A percentile compares a stretch with the other conserved stretches of the same genome.
phyloP scores from a whole-genome alignment of 2,888 invertebrate species.

The Iselma pallidipennis region DNA sequence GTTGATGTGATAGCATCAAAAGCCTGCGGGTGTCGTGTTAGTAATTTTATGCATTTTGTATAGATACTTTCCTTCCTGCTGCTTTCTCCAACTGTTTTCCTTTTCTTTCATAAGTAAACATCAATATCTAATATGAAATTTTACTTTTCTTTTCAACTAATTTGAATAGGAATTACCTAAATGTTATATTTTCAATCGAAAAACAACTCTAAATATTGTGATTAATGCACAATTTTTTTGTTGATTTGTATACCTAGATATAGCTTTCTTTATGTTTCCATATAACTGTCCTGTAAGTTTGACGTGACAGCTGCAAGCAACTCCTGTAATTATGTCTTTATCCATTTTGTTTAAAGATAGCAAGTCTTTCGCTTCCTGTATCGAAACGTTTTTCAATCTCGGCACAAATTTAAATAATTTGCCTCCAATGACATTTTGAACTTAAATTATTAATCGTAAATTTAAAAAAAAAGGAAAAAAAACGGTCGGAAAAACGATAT shows the following conservation, averaged over 20 bases:
- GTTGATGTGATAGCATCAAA: neutral
- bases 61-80: neutral
- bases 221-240: too few species aligned
- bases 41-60: neutral
- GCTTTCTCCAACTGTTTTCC: neutral
- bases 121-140: neutral
- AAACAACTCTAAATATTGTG: too few species aligned
- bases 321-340: neutral
- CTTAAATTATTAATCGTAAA: neutral
- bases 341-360: neutral
- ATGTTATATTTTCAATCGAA: too few species aligned
- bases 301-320: neutral
- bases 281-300: neutral
- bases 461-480: neutral
- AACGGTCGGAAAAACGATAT: too few species aligned
- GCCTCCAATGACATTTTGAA: neutral
- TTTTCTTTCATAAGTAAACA: neutral
- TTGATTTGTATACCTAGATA: neutral
- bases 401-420: neutral
- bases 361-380: neutral
- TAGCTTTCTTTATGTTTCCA: neutral
- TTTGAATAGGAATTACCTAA: too few species aligned
- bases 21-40: neutral
- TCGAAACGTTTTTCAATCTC: neutral
- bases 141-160: neutral